Percentiles rank a stretch among this genome's conserved stretches.
Evolutionary conservation across 2,113 vertebrate species (phyloP).

Genomic region (Sylvia atricapilla): DNA sequence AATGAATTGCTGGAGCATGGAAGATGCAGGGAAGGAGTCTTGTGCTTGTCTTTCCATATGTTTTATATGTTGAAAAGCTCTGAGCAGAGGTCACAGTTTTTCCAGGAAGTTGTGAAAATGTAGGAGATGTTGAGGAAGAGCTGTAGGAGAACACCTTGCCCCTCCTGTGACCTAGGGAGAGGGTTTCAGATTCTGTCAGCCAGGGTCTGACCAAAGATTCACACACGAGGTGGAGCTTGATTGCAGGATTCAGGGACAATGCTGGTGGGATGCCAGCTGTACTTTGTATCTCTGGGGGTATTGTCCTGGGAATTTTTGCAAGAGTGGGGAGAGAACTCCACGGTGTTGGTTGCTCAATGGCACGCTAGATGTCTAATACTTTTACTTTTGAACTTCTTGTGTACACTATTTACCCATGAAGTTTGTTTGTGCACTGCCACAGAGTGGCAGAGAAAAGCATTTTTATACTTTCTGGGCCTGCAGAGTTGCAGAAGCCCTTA

Average conservation of each 20-base stretch:
- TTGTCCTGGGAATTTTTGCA: background rate
- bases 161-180: background rate
- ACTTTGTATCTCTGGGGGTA: background rate
- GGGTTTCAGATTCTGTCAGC: background rate
- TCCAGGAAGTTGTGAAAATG: background rate
- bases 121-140: background rate
- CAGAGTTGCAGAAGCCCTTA: background rate
- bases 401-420: background rate
- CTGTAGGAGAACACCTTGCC: background rate
- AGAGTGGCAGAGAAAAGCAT: background rate
- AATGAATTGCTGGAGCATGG: background rate
- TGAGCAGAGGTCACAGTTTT: background rate
- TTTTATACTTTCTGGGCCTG: background rate
- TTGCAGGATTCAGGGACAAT: background rate
- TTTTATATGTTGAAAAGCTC: background rate
- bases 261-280: background rate
- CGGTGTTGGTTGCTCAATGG: background rate
- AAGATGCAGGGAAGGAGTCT: background rate
- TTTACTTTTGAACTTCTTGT: background rate
- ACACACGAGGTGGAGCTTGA: background rate
- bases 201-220: background rate
- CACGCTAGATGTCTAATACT: background rate
- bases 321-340: background rate
- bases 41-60: rapidly evolving
- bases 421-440: background rate